Evolutionary conservation across 2,797 vertebrate genomes (phyloP).

Genomic region (Syndactyla subalaris): DNA sequence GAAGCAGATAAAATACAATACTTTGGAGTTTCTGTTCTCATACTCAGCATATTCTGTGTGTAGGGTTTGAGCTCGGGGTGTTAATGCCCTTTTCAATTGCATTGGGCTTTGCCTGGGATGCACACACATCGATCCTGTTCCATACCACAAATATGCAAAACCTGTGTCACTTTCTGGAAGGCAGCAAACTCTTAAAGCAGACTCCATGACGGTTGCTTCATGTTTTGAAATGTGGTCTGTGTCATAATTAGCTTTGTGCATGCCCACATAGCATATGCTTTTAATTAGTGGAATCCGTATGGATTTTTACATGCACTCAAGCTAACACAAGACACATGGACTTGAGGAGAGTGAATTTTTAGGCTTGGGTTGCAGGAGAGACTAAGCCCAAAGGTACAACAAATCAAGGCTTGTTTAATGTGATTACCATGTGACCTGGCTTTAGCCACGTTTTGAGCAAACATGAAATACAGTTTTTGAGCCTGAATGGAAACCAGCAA

Average conservation of each 20-base stretch:
- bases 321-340: neutral
- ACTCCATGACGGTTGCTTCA: neutral
- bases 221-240: neutral
- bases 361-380: neutral
- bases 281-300: neutral
- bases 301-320: neutral
- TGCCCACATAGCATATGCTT: neutral
- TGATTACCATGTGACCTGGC: neutral
- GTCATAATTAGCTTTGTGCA: neutral
- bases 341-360: neutral
- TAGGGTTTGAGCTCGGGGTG: neutral
- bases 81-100: neutral
- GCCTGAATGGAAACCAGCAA: neutral
- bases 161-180: neutral
- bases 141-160: neutral
- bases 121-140: neutral
- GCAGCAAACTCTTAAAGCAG: neutral
- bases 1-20: neutral
- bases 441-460: neutral
- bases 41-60: neutral
- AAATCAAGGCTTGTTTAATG: slow-evolving; percentile 16
- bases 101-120: neutral
- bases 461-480: neutral
- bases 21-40: neutral
- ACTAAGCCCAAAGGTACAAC: slow-evolving; percentile 28